phyloP scores from a whole-genome alignment of 2,888 invertebrate species.

The Caenorhabditis becei region DNA sequence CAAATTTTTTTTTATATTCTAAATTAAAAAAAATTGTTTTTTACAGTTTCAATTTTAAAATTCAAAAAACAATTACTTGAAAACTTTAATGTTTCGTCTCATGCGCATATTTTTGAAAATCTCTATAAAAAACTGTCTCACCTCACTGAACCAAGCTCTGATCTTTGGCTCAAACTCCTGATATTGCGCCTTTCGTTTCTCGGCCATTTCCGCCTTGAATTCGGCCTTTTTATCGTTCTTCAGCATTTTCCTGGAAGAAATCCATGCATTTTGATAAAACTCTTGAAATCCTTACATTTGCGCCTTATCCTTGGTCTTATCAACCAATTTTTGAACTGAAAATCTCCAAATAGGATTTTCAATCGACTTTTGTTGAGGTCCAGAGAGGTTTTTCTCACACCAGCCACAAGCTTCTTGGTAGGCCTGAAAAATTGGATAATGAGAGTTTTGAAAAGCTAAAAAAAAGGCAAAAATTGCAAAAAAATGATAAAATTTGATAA shows the following conservation, averaged over 20 bases:
- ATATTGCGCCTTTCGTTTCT: conserved; percentile 33
- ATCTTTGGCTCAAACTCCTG: conserved; percentile 27
- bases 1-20: not conserved
- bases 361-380: conserved; percentile 20
- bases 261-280: not conserved
- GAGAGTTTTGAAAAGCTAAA: conserved; percentile 1
- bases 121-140: not conserved
- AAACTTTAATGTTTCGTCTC: not conserved
- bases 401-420: conserved; percentile 46
- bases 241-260: conserved; percentile 33
- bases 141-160: conserved; percentile 42
- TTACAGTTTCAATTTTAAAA: conserved; percentile 7
- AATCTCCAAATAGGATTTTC: conserved; percentile 40
- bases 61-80: not conserved
- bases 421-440: conserved; percentile 26
- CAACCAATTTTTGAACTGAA: conserved; percentile 37
- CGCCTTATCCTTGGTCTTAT: conserved; percentile 36
- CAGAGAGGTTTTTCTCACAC: conserved; percentile 50
- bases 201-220: conserved; percentile 20
- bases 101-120: not conserved
- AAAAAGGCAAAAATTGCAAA: not conserved
- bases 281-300: conserved; percentile 15
- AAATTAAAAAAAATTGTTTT: not conserved
- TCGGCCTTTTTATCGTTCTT: conserved; percentile 36
- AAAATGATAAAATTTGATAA: not conserved